A percentile compares a stretch with the other conserved stretches of the same genome.
Conservation (phyloP, 2,113 vertebrate genomes). For the Oryzias melastigma region DNA sequence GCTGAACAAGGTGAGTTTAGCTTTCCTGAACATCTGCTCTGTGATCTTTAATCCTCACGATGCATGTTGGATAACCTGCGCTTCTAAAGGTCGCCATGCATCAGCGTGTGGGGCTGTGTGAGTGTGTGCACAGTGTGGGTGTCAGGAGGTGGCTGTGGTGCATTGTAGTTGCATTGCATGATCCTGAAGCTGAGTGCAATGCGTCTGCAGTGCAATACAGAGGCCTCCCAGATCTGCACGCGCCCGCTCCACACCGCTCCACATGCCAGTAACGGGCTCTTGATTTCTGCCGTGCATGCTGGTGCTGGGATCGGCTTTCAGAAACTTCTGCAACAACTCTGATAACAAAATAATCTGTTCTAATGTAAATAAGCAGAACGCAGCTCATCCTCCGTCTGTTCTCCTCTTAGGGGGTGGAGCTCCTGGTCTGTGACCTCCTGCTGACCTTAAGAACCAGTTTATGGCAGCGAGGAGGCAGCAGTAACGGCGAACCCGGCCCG, state of each 20-base stretch:
- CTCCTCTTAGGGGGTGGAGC: conserved; percentile 85
- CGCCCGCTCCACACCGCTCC: conserved; percentile 49
- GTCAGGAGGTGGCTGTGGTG: conserved; percentile 79
- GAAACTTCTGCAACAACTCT: background rate
- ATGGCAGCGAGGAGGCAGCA: conserved; percentile 89
- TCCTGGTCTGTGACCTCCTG: conserved; percentile 91
- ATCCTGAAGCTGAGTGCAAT: conserved; percentile 86
- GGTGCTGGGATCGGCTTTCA: background rate
- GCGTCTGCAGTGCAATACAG: conserved; percentile 96
- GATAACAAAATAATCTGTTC: background rate
- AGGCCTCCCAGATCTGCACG: conserved; percentile 79
- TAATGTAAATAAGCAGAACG: background rate
- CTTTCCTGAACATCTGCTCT: background rate
- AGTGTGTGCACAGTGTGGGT: conserved; percentile 42
- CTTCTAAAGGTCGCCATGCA: too few relatives aligned
- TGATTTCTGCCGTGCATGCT: background rate
- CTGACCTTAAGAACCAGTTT: conserved; percentile 90
- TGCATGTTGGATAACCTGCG: background rate
- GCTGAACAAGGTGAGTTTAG: conserved; percentile 82
- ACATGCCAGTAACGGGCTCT: background rate
- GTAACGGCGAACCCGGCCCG: conserved; percentile 86
- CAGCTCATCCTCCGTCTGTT: background rate
- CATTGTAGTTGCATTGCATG: conserved; percentile 99
- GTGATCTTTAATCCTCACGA: background rate
- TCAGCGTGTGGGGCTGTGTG: conserved; percentile 19